These are phyloP conservation scores for Mirza zaza DNA, from an alignment of 2,113 vertebrate genomes.

Conservation along the genomic window DNA sequence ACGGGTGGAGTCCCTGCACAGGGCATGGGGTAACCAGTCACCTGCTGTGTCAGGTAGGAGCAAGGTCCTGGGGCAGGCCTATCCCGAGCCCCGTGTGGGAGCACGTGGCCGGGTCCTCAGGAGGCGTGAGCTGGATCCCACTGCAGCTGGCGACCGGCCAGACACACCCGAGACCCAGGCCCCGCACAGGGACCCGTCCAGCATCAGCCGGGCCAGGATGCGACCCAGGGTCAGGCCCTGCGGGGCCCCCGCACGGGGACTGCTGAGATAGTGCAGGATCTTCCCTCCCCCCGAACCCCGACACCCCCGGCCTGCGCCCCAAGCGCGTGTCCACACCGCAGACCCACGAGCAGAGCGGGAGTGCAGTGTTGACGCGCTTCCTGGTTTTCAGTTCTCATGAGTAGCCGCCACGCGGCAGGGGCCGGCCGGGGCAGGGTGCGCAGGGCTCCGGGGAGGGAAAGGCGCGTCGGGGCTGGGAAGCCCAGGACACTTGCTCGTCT, in stretches of 20 bases:
- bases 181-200: neutral
- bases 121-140: neutral
- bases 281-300: neutral
- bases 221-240: neutral
- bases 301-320: neutral
- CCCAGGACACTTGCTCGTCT: neutral
- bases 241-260: fast-evolving
- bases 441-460: neutral
- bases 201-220: neutral
- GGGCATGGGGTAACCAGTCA: fast-evolving
- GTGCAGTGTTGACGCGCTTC: fast-evolving
- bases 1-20: fast-evolving
- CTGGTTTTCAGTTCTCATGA: fast-evolving
- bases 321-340: too few species aligned
- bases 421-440: fast-evolving
- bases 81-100: fast-evolving
- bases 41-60: too few species aligned
- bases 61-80: neutral
- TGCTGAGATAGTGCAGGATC: fast-evolving
- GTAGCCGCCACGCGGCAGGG: fast-evolving
- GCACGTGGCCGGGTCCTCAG: fast-evolving
- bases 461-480: fast-evolving
- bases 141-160: fast-evolving
- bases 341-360: neutral
- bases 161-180: neutral